Conservation (phyloP, 2,113 vertebrate species). For the Sceloporus undulatus region DNA sequence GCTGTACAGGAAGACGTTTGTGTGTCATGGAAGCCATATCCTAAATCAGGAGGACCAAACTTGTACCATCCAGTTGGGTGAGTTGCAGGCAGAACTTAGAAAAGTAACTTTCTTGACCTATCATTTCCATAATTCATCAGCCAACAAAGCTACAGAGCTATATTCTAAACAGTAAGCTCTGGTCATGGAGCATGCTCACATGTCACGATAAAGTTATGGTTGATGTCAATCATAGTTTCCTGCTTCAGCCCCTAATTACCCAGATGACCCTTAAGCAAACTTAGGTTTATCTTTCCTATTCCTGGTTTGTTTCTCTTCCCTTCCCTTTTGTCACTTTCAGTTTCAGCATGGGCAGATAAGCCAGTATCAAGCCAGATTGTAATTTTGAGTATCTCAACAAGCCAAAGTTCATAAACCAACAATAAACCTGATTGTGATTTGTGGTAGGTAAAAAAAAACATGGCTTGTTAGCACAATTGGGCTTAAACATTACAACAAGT, state of each 20-base stretch:
- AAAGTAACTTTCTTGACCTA: not conserved
- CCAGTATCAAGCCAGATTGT: too few relatives aligned
- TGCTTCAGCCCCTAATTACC: not conserved
- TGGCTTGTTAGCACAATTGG: too few relatives aligned
- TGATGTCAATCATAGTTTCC: not conserved
- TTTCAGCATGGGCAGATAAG: too few relatives aligned
- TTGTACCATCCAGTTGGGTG: conserved; percentile 86
- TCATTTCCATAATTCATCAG: not conserved
- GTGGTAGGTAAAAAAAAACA: too few relatives aligned
- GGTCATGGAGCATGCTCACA: not conserved
- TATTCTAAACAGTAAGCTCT: not conserved
- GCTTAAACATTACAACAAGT: too few relatives aligned
- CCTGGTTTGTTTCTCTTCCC: too few relatives aligned
- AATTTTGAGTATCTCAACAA: too few relatives aligned
- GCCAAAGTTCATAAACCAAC: too few relatives aligned
- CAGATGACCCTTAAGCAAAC: too few relatives aligned
- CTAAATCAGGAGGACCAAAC: conserved; percentile 47
- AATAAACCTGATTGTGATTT: too few relatives aligned
- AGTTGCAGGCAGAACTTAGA: conserved; percentile 61
- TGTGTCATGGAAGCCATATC: conserved; percentile 78
- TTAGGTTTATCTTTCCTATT: too few relatives aligned
- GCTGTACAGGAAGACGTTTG: conserved; percentile 77
- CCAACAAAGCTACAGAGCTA: not conserved
- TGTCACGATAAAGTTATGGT: not conserved
- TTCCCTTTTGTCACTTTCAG: too few relatives aligned